phyloP scores from a whole-genome alignment of 2,113 vertebrate species.

The Amphilophus citrinellus region DNA sequence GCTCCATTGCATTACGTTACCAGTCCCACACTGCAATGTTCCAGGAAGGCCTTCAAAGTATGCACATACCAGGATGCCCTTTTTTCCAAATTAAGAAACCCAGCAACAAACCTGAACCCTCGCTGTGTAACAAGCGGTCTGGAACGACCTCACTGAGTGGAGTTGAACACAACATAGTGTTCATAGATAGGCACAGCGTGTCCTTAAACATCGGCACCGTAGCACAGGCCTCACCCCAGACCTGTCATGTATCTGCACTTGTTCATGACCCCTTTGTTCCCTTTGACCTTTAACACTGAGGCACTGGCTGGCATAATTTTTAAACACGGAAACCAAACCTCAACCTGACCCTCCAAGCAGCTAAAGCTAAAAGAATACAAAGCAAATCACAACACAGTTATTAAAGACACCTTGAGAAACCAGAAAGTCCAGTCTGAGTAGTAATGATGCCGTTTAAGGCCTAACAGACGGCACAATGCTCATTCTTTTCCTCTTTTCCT shows the following conservation, averaged over 20 bases:
- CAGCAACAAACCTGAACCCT: neutral
- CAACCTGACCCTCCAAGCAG: neutral
- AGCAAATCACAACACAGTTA: neutral
- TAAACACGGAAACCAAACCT: neutral
- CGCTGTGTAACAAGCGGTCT: accelerated
- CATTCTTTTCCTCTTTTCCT: neutral
- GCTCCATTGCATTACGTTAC: neutral
- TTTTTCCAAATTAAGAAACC: neutral
- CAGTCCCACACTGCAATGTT: neutral
- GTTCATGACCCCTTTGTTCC: neutral
- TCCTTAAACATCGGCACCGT: neutral
- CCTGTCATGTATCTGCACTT: no score
- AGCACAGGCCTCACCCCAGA: neutral
- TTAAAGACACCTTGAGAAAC: neutral
- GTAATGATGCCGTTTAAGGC: neutral
- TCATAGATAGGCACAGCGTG: neutral
- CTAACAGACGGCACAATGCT: no score
- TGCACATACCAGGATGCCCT: neutral
- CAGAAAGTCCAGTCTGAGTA: neutral
- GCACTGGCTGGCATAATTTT: neutral
- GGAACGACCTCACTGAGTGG: neutral
- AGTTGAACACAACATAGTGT: neutral
- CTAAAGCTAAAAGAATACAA: neutral
- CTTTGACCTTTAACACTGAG: neutral
- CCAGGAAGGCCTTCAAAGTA: neutral